Base-by-base conservation (phyloP, 2,797 vertebrate genomes). In the Diplodus puntazzo region DNA sequence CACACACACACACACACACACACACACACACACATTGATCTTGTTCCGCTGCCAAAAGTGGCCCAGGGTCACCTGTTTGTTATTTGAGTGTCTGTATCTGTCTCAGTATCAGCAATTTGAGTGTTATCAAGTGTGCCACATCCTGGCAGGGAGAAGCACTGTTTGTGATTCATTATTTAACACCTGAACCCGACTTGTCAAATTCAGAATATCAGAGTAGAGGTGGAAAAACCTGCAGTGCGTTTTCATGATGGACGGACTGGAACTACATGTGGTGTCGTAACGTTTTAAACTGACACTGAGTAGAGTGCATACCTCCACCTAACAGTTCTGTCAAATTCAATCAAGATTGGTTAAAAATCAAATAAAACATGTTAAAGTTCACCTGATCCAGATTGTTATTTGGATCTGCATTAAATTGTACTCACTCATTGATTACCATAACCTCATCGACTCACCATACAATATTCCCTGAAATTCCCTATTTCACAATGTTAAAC, bases 121-220 rank as follows among this genome's bases (percentile, higher is more conserved):
- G 42, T 61, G 73, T 84, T 75, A 85, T 84, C 81, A 70, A 84
- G 52, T 57, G 23, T 88, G 75, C 50, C 57, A 71, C 69, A 59
- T 65, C 25, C 52, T 81, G 72, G 75, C 67, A 66, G 50, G 54
- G 42, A 75, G 39, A 77, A 34, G 53, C 20, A 46, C 23, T 71
- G 60, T 71, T 69, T 64, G 65, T 68, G 68, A 79, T 83, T 64
- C 45, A 85, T 90, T 81, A 79, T 89, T 88, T 72, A 87, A 88
- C 76, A 84, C 66, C 84, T 71, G 68, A 80, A 69, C 42, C 54
- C 27, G 55, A 53, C 57, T 58, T 8, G 42, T 65, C 43, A 59
- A 34, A 60, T 79, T 78, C 25, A 75, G 20, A 65, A 52, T 57
- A 34, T 69, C 58, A 71, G 14, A 54, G 69, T 39, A 27, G 52